These are phyloP conservation scores for Cyclophora punctaria DNA, from an alignment of 2,888 invertebrate genomes.

Conservation along the genomic window DNA sequence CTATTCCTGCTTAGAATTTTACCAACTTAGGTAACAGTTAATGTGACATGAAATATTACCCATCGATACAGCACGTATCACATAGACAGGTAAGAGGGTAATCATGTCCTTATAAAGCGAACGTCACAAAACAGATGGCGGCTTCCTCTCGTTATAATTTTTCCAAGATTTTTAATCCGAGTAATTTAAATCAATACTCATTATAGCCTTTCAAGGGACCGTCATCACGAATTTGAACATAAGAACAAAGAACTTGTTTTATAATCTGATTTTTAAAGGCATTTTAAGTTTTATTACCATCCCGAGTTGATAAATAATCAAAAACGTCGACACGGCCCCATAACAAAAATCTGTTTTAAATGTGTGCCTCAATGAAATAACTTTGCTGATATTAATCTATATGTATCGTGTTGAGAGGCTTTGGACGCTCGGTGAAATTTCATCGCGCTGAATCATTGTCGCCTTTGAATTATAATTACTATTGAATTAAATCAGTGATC, in stretches of 20 bases:
- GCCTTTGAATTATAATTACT: no score
- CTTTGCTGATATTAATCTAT: constrained; percentile 34
- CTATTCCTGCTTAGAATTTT: no score
- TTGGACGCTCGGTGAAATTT: no score
- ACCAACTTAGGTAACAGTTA: no score
- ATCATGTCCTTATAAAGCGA: constrained; percentile 36
- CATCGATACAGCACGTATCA: no score
- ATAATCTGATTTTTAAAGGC: constrained; percentile 67
- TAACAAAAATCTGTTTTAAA: constrained; percentile 37
- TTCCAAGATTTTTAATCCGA: constrained; percentile 69
- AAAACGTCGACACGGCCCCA: constrained; percentile 45
- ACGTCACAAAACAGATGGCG: constrained; percentile 43
- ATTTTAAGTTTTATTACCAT: constrained; percentile 62
- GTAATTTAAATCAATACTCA: constrained; percentile 74
- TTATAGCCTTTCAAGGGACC: constrained; percentile 70
- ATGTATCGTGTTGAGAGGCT: no score
- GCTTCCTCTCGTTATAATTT: constrained; percentile 68
- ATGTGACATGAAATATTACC: no score
- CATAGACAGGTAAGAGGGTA: neutral
- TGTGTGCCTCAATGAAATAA: constrained; percentile 36
- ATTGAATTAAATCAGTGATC: no score
- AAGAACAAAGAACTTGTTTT: constrained; percentile 68
- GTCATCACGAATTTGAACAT: constrained; percentile 63
- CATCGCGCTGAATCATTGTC: no score
- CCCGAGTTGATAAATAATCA: constrained; percentile 57